Percentiles rank a stretch among this genome's conserved stretches.
Evolutionary conservation across 2,888 invertebrate genomes (phyloP).

Genomic region (Ptychoptera contaminata): DNA sequence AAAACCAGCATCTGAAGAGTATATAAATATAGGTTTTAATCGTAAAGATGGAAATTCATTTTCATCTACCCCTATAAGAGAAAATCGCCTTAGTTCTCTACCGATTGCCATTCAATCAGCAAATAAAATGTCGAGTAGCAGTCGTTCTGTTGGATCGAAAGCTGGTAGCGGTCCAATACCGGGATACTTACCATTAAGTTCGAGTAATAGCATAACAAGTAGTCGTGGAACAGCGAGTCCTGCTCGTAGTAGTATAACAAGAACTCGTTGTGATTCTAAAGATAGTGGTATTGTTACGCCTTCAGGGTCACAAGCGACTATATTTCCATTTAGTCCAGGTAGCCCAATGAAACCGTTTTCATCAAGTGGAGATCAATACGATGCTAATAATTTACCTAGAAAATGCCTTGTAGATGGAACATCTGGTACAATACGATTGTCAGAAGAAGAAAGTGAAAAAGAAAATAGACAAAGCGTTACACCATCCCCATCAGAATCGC

Average conservation of each 20-base stretch:
- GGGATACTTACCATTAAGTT: neutral
- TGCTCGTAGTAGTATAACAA: neutral
- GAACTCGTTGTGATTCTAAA: slow-evolving; percentile 27
- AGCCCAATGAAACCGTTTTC: slow-evolving; percentile 39
- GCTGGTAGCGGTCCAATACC: neutral
- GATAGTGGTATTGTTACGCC: slow-evolving; percentile 34
- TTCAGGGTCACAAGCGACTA: slow-evolving; percentile 42
- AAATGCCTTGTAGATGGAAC: slow-evolving; percentile 25
- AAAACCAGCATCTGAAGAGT: slow-evolving; percentile 28
- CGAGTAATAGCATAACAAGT: slow-evolving; percentile 7
- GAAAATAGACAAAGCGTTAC: neutral
- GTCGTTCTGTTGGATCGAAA: slow-evolving; percentile 1
- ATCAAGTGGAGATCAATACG: neutral
- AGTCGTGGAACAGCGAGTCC: neutral
- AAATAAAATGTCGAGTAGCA: neutral
- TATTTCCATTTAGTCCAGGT: slow-evolving; percentile 52
- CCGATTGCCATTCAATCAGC: slow-evolving; percentile 40
- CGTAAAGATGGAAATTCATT: slow-evolving; percentile 16
- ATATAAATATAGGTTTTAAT: slow-evolving; percentile 36
- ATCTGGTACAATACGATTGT: slow-evolving; percentile 21
- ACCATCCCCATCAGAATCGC: neutral
- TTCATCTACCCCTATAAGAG: slow-evolving; percentile 16
- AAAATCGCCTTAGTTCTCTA: slow-evolving; percentile 38
- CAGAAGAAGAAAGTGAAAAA: slow-evolving; percentile 14
- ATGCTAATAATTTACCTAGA: slow-evolving; percentile 9